A percentile compares a stretch with the other conserved stretches of the same genome.
phyloP scores from a whole-genome alignment of 1,140 invertebrate genomes.

The Delia radicum region DNA sequence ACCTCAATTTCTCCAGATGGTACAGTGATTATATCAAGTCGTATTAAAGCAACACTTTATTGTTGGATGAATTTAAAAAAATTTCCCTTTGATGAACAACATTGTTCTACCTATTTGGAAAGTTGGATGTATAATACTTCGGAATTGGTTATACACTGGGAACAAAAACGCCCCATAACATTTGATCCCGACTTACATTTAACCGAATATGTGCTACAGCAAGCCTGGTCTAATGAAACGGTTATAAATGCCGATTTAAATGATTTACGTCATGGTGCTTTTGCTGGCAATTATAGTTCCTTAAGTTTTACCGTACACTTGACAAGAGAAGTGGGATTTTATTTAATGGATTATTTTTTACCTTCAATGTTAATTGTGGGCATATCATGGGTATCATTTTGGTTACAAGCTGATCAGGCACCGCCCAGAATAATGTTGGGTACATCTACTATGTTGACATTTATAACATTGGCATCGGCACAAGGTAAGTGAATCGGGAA shows the following conservation, averaged over 20 bases:
- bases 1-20: slow-evolving; percentile 75
- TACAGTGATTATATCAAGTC: slow-evolving; percentile 71
- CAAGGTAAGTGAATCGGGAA: slow-evolving; percentile 56
- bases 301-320: slow-evolving; percentile 77
- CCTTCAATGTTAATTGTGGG: slow-evolving; percentile 85
- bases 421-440: slow-evolving; percentile 79
- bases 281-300: slow-evolving; percentile 80
- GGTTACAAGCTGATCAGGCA: slow-evolving; percentile 83
- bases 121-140: slow-evolving; percentile 82
- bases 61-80: slow-evolving; percentile 82
- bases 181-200: slow-evolving; percentile 75
- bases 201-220: slow-evolving; percentile 76
- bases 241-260: slow-evolving; percentile 66
- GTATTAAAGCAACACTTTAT: slow-evolving; percentile 75
- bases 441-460: slow-evolving; percentile 81
- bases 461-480: slow-evolving; percentile 81
- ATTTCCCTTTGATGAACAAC: slow-evolving; percentile 81
- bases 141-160: slow-evolving; percentile 75
- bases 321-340: slow-evolving; percentile 80
- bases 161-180: slow-evolving; percentile 69
- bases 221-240: slow-evolving; percentile 70
- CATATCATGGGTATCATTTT: slow-evolving; percentile 89
- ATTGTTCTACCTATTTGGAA: slow-evolving; percentile 74
- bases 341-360: slow-evolving; percentile 87
- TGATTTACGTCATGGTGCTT: slow-evolving; percentile 69